Conservation (phyloP, 2,888 invertebrate genomes). For the Pandemis heparana region DNA sequence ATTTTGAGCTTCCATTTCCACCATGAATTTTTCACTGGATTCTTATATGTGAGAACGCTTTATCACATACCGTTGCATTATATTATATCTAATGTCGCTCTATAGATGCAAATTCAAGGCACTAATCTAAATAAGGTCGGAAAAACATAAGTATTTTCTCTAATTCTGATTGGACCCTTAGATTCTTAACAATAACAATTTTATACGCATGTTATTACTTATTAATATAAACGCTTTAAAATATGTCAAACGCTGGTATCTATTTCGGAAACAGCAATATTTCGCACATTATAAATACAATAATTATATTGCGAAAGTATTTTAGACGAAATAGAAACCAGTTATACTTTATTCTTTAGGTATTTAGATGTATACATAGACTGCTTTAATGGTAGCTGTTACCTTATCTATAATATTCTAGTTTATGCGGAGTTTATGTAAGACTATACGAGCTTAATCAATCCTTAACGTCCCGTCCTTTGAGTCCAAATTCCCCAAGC, state of each 20-base stretch:
- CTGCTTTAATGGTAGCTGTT: conserved; percentile 66
- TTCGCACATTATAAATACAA: too few relatives aligned
- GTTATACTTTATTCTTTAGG: neutral
- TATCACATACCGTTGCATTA: too few relatives aligned
- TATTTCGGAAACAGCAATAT: neutral
- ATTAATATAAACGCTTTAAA: conserved; percentile 20
- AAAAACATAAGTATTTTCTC: too few relatives aligned
- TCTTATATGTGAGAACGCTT: too few relatives aligned
- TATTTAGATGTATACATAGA: conserved; percentile 27
- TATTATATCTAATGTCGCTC: too few relatives aligned
- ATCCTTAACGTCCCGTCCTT: conserved; percentile 61
- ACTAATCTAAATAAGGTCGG: too few relatives aligned
- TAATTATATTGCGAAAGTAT: neutral
- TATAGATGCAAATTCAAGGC: too few relatives aligned
- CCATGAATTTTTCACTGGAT: too few relatives aligned
- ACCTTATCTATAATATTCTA: conserved; percentile 55
- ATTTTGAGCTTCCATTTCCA: too few relatives aligned
- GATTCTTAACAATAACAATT: neutral
- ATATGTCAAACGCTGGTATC: conserved; percentile 25
- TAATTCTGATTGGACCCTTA: conserved; percentile 1
- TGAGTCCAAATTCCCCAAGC: conserved; percentile 67
- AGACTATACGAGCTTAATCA: conserved; percentile 50
- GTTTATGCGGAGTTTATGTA: conserved; percentile 56
- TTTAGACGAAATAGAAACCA: neutral
- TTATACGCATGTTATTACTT: conserved; percentile 27